Evolutionary conservation across 1,140 invertebrate genomes (phyloP).

Genomic region (Aporrectodea caliginosa): DNA sequence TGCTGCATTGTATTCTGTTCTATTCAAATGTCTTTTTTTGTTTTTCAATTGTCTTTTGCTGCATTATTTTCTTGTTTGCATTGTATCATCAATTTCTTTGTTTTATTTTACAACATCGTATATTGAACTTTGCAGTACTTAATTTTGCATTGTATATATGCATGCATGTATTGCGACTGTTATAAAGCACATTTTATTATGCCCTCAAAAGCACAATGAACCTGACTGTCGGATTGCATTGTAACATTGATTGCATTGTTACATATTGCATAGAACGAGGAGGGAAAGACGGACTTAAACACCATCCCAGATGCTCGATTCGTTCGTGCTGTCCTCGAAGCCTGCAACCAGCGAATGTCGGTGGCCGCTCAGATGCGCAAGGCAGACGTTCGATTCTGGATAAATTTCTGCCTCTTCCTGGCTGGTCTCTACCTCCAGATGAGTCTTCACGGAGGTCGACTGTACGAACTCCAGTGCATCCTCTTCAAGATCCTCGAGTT

Average conservation of each 20-base stretch:
- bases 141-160: background rate
- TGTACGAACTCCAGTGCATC: background rate
- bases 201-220: too few relatives aligned
- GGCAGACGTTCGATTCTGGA: background rate
- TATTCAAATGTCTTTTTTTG: too few relatives aligned
- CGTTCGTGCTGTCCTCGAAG: background rate
- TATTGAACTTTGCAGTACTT: background rate
- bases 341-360: background rate
- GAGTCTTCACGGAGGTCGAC: background rate
- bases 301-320: background rate
- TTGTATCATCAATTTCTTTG: too few relatives aligned
- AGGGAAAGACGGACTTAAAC: background rate
- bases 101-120: background rate
- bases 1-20: too few relatives aligned
- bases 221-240: background rate
- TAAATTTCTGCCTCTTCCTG: background rate
- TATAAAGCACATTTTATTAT: too few relatives aligned
- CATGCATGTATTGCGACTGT: too few relatives aligned
- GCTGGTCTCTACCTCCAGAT: background rate
- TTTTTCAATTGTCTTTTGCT: too few relatives aligned
- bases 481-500: background rate
- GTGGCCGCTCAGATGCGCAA: background rate
- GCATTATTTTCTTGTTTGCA: too few relatives aligned
- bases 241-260: background rate
- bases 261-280: background rate